Base-by-base conservation (phyloP, 1,140 invertebrate genomes). In the Reticulitermes speratus region DNA sequence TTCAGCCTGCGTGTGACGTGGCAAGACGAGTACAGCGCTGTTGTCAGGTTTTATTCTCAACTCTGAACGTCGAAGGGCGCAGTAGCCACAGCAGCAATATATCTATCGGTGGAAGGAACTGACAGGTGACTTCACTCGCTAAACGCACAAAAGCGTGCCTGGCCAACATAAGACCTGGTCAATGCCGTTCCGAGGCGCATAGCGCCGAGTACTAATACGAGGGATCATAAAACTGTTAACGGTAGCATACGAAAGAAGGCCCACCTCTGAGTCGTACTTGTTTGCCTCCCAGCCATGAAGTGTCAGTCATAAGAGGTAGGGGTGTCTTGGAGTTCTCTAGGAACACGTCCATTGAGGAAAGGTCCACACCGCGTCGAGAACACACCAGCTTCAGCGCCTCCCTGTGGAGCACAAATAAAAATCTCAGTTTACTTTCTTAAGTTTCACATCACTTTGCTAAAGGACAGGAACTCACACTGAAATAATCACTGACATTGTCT, bases 241-340 rank as follows among this genome's bases (percentile, higher is more conserved):
- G n/a, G 65, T 69, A 69, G 5, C n/a, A 23, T 5, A 38, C 38
- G 38, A 25, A 3, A 84, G 11, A 48, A 30, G 69, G 89, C 90
- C 92, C 91, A 94, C 94, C 93, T 91, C 91, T 93, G 87, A 96
- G 92, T 89, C 94, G 92, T 44, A 96, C 92, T 88, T 95, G 94
- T 90, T 94, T 95, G 48, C 95, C 95, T 86, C 94, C 95, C 12
- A 96, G 92, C 89, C 92, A 92, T 44, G 93, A 93, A 55, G 93
- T 94, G 89, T 95, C 94, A 32, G 94, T 94, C 23, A 92, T 92
- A 84, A 93, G 91, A 87, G 93, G 90, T 83, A 93, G 91, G 84
- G 93, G 93, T 84, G 92, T 93, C 89, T 92, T 93, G 88, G 93
- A 95, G 55, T 93, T 93, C 88, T 95, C 95, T 65, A 94, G 92